Evolutionary conservation across 2,113 vertebrate genomes (phyloP).

Genomic region (Turdus rufiventris): DNA sequence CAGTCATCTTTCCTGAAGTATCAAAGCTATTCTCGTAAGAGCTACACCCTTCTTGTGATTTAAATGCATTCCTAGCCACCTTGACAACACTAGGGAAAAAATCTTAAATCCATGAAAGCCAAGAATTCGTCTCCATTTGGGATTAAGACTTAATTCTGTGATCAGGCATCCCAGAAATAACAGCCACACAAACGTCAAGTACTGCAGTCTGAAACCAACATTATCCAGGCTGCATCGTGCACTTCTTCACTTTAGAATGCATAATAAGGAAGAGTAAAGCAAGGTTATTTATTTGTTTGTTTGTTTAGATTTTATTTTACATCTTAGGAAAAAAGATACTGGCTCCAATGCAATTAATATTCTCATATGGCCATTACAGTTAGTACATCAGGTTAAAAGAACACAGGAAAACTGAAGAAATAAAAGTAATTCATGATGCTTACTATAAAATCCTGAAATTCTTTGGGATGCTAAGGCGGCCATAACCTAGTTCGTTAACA

Average conservation of each 20-base stretch:
- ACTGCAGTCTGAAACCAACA: not conserved
- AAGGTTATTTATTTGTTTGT: not conserved
- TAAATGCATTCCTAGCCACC: not conserved
- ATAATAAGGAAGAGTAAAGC: not conserved
- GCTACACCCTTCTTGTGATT: not conserved
- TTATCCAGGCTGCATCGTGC: not conserved
- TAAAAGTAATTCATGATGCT: not conserved
- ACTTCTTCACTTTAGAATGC: not conserved
- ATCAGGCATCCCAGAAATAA: not conserved
- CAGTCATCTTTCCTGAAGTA: not conserved
- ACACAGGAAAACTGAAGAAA: not conserved
- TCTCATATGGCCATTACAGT: not conserved
- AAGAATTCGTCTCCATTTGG: not conserved
- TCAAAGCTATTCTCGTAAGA: not conserved
- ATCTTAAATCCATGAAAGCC: not conserved
- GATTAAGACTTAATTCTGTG: not conserved
- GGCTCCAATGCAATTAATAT: not conserved
- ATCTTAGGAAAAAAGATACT: not conserved
- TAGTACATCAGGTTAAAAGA: not conserved
- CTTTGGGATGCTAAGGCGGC: conserved; percentile 86
- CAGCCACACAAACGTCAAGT: not conserved
- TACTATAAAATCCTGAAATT: conserved; percentile 83
- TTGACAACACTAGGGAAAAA: not conserved
- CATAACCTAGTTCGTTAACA: conserved; percentile 85
- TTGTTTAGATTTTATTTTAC: not conserved